Evolutionary conservation across 1,140 invertebrate species (phyloP), one percentile per base, ranked within the genome.

Genomic region (Papilio dardanus): DNA sequence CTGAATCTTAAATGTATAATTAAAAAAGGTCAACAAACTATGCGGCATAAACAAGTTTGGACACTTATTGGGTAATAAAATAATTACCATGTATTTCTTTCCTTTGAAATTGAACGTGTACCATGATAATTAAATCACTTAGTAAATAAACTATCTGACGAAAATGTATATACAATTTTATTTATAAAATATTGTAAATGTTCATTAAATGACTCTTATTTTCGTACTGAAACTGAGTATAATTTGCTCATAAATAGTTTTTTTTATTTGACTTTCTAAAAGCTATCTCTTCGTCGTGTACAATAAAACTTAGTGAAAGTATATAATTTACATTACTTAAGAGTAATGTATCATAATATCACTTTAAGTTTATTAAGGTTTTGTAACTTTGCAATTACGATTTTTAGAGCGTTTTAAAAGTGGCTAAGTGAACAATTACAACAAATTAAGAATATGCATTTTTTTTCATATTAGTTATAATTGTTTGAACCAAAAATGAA

Each of bases 21-120:
- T 73, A 58, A 73, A 54, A 73, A 35, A 58, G 71, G 71, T 73
- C 71, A 73, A 73, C 71, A 73, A 58, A 73, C 71, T 73, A 73
- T 33, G 71, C 30, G 46, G 24, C 7, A 73, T 24, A 73, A 73
- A 73, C 50, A 73, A 16, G 68, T 71, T 71, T 71, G 40, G 28
- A 71, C 24, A 46, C 40, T 46, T 28, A 71, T 50, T 3, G 21
- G 10, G 1, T 19, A 5, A 28, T 71, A 8, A 71, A 31, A 71
- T 21, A 21, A 28, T 62, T 62, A 62, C 24, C 42, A 46, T 46
- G 14, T 19, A 24, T 21, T 40, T 69, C 42, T 46, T 46, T 46
- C 4, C 42, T 46, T 24, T 28, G 50, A 24, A 54, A 5, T 24
- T 24, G 10, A 54, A 54, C 19, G 2, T 19, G n/a, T 24, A 5